Evolutionary conservation across 2,797 vertebrate species (phyloP).

Genomic region (Poeciliopsis infans): DNA sequence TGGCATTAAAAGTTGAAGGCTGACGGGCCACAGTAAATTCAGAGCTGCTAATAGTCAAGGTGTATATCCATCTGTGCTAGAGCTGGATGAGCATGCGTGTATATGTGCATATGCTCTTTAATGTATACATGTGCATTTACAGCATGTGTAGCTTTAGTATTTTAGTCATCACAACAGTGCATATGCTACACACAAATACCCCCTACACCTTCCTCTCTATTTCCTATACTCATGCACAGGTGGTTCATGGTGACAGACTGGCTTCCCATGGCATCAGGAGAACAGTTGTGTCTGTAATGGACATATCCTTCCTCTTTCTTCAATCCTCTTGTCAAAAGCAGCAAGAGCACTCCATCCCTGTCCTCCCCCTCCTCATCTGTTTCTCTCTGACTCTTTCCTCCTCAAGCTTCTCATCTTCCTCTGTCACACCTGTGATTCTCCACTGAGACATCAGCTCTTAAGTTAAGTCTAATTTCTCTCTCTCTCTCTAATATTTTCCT

Average conservation of each 20-base stretch:
- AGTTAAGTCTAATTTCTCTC: conserved; percentile 45
- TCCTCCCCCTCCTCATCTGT: conserved; percentile 27
- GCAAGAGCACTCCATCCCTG: conserved; percentile 56
- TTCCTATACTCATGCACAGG: conserved; percentile 40
- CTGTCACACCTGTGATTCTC: conserved; percentile 73
- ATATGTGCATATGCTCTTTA: conserved; percentile 17
- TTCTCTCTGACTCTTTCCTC: conserved; percentile 32
- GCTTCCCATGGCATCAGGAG: conserved; percentile 56
- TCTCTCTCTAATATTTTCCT: conserved; percentile 39
- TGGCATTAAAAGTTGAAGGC: conserved; percentile 79
- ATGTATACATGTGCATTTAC: conserved; percentile 13
- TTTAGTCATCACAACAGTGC: not conserved
- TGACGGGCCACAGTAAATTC: conserved; percentile 77
- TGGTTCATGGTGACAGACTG: conserved; percentile 62
- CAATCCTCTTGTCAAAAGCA: conserved; percentile 66
- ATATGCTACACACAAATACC: not conserved
- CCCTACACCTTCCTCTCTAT: not conserved
- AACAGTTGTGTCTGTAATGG: conserved; percentile 69
- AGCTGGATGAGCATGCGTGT: conserved; percentile 24
- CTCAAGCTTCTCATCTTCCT: conserved; percentile 46
- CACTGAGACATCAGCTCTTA: conserved; percentile 55
- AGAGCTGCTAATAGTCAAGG: conserved; percentile 74
- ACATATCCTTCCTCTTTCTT: conserved; percentile 67
- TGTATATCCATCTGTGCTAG: conserved; percentile 72
- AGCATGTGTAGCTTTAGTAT: not conserved